These are phyloP conservation scores for Parauchenoglanis ngamensis DNA, from an alignment of 2,797 vertebrate genomes.

Conservation along the genomic window DNA sequence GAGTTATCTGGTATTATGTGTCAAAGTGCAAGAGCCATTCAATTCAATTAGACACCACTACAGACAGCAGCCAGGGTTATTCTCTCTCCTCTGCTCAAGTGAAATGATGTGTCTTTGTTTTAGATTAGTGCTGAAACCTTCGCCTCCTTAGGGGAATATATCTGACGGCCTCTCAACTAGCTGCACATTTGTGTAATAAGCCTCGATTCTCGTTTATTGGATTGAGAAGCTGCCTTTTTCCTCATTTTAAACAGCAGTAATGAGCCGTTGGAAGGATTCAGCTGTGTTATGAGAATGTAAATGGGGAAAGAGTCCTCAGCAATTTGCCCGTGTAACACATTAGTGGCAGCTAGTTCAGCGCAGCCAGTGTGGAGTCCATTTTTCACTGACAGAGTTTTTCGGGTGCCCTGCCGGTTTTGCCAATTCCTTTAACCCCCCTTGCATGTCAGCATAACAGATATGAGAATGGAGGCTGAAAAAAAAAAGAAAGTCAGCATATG, in stretches of 20 bases:
- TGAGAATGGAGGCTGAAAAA: constrained; percentile 35
- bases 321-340: constrained; percentile 70
- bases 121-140: constrained; percentile 65
- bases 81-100: constrained; percentile 68
- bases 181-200: constrained; percentile 72
- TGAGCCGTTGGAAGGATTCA: constrained; percentile 78
- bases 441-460: constrained; percentile 43
- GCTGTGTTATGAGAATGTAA: constrained; percentile 74
- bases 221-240: constrained; percentile 63
- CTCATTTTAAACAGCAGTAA: constrained; percentile 72
- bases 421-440: constrained; percentile 42
- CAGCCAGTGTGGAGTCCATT: constrained; percentile 52
- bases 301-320: constrained; percentile 68
- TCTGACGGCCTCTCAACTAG: constrained; percentile 66
- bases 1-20: constrained; percentile 41
- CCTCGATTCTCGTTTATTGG: constrained; percentile 71
- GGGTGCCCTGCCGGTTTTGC: constrained; percentile 51
- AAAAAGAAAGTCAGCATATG: constrained; percentile 1
- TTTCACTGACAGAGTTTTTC: constrained; percentile 60
- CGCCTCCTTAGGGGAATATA: constrained; percentile 55
- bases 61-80: constrained; percentile 67
- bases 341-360: constrained; percentile 59
- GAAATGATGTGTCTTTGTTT: constrained; percentile 74
- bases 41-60: constrained; percentile 65
- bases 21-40: constrained; percentile 60